Percentiles rank a stretch among this genome's conserved stretches.
These are phyloP conservation scores for Elegia similella DNA, from an alignment of 2,888 invertebrate species.

Conservation along the genomic window DNA sequence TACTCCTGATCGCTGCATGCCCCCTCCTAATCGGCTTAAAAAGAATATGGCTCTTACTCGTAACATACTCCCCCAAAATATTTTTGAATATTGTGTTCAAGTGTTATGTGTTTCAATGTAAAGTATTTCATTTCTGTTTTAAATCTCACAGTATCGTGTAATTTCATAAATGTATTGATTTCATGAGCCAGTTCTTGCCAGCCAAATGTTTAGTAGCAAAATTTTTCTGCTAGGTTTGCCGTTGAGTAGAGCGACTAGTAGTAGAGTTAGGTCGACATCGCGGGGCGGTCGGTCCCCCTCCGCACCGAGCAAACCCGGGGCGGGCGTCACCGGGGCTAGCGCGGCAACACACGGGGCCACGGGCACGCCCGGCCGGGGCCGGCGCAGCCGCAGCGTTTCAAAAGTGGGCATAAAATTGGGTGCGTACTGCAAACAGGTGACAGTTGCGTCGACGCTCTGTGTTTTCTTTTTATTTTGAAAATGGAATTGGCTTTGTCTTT, in stretches of 20 bases:
- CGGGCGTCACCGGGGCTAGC: constrained; percentile 32
- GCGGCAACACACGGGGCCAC: constrained; percentile 42
- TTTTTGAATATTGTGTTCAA: neutral
- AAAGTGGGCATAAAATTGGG: constrained; percentile 81
- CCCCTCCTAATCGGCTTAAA: constrained; percentile 41
- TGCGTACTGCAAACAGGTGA: constrained; percentile 66
- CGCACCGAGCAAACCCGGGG: constrained; percentile 64
- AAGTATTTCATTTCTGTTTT: neutral
- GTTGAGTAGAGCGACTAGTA: constrained; percentile 83
- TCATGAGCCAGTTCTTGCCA: constrained; percentile 52
- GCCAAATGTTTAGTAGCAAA: constrained; percentile 52
- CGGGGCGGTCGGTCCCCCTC: constrained; percentile 73
- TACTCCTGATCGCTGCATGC: constrained; percentile 71
- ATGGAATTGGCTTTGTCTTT: constrained; percentile 40
- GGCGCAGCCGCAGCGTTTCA: constrained; percentile 74
- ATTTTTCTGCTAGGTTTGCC: constrained; percentile 83
- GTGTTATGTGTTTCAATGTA: neutral
- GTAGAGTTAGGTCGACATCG: constrained; percentile 80
- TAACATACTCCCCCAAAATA: neutral
- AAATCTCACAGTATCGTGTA: neutral
- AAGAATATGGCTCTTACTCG: constrained; percentile 51
- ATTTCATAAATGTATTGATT: neutral
- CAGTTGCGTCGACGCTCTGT: constrained; percentile 78
- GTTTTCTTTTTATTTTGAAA: constrained; percentile 35
- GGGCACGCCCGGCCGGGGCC: constrained; percentile 56